These are phyloP conservation scores for Carcharodon carcharias DNA, from an alignment of 2,797 vertebrate species.

Conservation along the genomic window DNA sequence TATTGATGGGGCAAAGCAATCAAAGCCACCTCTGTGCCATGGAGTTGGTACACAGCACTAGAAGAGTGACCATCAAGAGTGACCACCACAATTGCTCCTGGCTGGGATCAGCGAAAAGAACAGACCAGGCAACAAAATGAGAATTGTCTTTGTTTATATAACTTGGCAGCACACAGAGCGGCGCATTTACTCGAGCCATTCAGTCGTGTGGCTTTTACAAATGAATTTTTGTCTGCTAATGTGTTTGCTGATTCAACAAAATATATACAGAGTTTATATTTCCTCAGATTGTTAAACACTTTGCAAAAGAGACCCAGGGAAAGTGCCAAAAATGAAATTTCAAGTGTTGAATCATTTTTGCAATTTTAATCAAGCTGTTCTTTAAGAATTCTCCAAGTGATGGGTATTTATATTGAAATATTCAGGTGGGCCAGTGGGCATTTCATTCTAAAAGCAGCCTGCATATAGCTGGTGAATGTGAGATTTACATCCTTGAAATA, in stretches of 20 bases:
- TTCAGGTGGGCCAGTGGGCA: background rate
- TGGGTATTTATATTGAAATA: background rate
- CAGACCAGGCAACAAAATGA: background rate
- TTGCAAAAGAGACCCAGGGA: background rate
- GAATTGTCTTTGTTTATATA: background rate
- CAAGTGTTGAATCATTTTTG: background rate
- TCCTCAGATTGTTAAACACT: background rate
- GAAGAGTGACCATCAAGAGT: background rate
- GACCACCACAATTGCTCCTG: background rate
- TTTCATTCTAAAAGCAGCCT: background rate
- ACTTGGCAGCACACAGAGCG: background rate
- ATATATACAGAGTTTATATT: background rate
- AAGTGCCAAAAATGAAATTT: background rate
- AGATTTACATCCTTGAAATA: background rate
- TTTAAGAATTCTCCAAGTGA: background rate
- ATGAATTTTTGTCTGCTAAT: background rate
- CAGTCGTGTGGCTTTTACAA: background rate
- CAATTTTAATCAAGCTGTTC: background rate
- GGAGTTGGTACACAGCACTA: background rate
- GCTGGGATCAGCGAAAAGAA: background rate
- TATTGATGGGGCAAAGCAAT: background rate
- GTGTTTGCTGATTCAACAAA: background rate
- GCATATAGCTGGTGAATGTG: background rate
- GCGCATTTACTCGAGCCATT: background rate
- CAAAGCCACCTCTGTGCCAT: background rate